Evolutionary conservation across 2,888 invertebrate genomes (phyloP).

Genomic region (Eupithecia vulgata): DNA sequence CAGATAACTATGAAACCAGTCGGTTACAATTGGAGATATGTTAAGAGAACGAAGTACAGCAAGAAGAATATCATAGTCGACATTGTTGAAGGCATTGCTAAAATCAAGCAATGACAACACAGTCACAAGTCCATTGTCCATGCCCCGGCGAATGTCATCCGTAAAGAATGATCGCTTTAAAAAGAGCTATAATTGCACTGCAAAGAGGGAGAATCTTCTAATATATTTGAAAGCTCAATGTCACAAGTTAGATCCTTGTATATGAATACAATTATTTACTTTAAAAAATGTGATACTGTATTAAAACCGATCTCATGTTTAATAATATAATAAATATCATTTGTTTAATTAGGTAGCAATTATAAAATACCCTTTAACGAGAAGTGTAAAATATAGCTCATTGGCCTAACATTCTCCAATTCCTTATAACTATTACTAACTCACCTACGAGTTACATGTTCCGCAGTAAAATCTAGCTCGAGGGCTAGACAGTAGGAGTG

Average conservation of each 20-base stretch:
- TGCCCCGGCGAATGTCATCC: too few relatives aligned
- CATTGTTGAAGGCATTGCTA: too few relatives aligned
- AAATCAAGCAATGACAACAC: too few relatives aligned
- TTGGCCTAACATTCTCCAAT: background rate
- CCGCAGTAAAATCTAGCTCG: background rate
- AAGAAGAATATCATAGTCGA: too few relatives aligned
- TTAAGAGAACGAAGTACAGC: too few relatives aligned
- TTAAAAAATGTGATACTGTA: background rate
- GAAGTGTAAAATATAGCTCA: background rate
- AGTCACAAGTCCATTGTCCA: too few relatives aligned
- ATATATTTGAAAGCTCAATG: background rate
- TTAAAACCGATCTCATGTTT: background rate
- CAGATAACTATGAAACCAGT: too few relatives aligned
- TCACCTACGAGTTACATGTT: background rate
- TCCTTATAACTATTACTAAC: background rate
- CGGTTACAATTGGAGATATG: too few relatives aligned
- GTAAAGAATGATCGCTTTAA: background rate
- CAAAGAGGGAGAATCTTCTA: background rate
- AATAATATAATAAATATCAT: background rate
- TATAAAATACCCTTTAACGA: background rate
- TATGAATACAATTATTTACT: background rate
- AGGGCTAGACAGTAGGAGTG: conserved; percentile 6
- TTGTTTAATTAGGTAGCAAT: background rate
- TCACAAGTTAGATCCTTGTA: background rate
- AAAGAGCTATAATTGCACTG: background rate